Conservation (phyloP, 1,140 invertebrate species). For the Drosophila littoralis region DNA sequence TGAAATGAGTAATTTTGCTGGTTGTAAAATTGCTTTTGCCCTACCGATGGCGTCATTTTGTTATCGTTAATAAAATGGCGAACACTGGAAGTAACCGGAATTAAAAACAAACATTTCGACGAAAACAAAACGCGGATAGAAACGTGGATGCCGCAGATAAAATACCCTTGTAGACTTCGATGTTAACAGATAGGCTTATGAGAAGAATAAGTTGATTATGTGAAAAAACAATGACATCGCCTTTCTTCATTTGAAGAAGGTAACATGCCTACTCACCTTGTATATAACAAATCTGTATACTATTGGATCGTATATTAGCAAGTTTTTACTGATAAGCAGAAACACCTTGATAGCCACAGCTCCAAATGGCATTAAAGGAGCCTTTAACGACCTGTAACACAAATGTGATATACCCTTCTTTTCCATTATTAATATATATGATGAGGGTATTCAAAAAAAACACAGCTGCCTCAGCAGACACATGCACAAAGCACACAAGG, state of each 20-base stretch:
- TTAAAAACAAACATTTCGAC: conserved; percentile 75
- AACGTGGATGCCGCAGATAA: background rate
- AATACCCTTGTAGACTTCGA: background rate
- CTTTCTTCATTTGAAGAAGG: too few species aligned
- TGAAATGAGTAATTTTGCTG: conserved; percentile 13
- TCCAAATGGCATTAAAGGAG: too few species aligned
- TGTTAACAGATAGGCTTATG: background rate
- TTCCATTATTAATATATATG: background rate
- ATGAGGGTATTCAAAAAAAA: conserved; percentile 25
- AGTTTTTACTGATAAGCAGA: too few species aligned
- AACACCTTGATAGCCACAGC: too few species aligned
- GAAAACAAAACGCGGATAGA: conserved; percentile 10
- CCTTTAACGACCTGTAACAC: too few species aligned
- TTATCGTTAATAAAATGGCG: conserved; percentile 59
- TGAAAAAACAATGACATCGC: too few species aligned
- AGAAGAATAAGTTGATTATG: too few species aligned
- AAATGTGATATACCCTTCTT: background rate
- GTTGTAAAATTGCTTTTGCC: conserved; percentile 11
- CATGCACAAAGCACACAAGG: conserved; percentile 18
- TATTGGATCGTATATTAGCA: too few species aligned
- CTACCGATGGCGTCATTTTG: conserved; percentile 18
- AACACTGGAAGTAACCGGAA: conserved; percentile 60
- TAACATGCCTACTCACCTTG: too few species aligned
- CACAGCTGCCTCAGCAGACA: conserved; percentile 12
- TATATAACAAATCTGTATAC: too few species aligned